phyloP scores from a whole-genome alignment of 2,113 vertebrate species.

The Illadopsis cleaveri region DNA sequence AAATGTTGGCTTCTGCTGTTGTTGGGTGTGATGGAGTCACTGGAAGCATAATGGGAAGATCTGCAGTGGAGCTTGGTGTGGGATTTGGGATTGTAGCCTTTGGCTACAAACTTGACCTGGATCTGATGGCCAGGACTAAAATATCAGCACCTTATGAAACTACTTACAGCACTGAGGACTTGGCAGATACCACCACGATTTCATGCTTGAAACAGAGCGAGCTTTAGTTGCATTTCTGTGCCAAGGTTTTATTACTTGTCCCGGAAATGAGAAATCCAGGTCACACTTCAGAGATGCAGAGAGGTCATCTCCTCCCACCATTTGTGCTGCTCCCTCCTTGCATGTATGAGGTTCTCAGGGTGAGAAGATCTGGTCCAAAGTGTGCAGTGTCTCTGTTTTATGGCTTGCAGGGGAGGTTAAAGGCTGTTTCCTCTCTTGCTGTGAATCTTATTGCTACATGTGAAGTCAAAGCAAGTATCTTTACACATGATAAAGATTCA shows the following conservation, averaged over 20 bases:
- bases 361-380: background rate
- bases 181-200: background rate
- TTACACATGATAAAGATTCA: background rate
- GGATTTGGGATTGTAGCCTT: background rate
- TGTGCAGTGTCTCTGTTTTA: background rate
- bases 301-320: background rate
- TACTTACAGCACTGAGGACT: background rate
- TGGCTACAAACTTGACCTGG: background rate
- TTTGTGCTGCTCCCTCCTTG: background rate
- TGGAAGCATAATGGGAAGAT: background rate
- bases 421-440: background rate
- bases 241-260: background rate
- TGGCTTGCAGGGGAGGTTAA: background rate
- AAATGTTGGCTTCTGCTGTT: background rate
- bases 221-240: background rate
- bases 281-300: background rate
- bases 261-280: background rate
- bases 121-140: background rate
- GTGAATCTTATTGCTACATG: background rate
- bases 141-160: background rate
- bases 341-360: accelerated
- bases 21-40: background rate
- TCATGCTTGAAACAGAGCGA: background rate
- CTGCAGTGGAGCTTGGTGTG: background rate
- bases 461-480: background rate